Evolutionary conservation across 1,140 invertebrate species (phyloP).

Genomic region (Heliconius congener): DNA sequence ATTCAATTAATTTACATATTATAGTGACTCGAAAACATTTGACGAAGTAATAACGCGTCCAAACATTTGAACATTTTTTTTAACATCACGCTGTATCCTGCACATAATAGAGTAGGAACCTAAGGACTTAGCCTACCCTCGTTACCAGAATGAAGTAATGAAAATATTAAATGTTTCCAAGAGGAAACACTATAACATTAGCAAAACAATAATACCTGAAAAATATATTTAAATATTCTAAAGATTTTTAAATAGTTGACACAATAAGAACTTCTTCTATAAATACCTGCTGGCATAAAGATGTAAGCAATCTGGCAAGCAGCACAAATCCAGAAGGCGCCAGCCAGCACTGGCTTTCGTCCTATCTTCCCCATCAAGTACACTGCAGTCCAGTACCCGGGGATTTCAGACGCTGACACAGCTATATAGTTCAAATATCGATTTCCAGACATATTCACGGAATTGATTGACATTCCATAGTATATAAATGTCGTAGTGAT

Average conservation of each 20-base stretch:
- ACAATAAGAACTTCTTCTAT: neutral
- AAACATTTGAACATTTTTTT: no score
- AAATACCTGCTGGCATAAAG: constrained; percentile 83
- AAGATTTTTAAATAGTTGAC: neutral
- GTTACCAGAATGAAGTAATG: no score
- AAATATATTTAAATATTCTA: no score
- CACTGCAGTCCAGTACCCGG: constrained; percentile 84
- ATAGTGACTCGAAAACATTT: neutral
- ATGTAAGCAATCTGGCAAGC: constrained; percentile 86
- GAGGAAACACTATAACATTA: no score
- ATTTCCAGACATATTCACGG: constrained; percentile 84
- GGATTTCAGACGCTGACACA: constrained; percentile 86
- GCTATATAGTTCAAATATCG: constrained; percentile 86
- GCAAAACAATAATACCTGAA: no score
- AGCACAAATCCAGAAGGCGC: constrained; percentile 86
- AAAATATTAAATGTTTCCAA: no score
- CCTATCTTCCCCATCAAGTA: constrained; percentile 55
- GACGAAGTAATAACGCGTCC: no score
- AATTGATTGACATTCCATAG: constrained; percentile 85
- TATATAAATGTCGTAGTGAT: constrained; percentile 85
- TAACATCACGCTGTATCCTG: no score
- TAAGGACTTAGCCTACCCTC: no score
- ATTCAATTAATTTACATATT: neutral
- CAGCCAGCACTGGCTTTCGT: constrained; percentile 84
- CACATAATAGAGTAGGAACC: no score